Percentiles rank a stretch among this genome's conserved stretches.
Evolutionary conservation across 2,888 invertebrate species (phyloP).

Genomic region (Agrochola litura): DNA sequence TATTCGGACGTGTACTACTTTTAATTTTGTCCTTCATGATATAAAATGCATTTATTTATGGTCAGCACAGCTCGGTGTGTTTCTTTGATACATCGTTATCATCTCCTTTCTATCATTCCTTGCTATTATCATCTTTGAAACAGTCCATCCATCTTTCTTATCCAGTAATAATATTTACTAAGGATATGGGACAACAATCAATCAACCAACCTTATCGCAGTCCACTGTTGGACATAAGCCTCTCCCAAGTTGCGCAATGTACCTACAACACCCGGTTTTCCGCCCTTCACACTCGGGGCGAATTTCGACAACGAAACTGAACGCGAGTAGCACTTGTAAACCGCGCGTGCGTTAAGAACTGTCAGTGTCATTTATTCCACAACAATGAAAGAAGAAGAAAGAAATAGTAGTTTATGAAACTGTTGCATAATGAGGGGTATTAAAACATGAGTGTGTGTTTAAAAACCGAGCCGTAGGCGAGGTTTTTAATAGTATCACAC

Average conservation of each 20-base stretch:
- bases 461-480: too few relatives aligned
- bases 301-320: too few relatives aligned
- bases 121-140: background rate
- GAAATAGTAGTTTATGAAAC: too few relatives aligned
- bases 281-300: background rate
- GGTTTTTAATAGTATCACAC: too few relatives aligned
- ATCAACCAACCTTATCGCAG: constrained; percentile 9
- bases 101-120: background rate
- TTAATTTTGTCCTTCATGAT: background rate
- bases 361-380: too few relatives aligned
- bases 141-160: constrained; percentile 1
- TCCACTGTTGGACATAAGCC: background rate
- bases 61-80: background rate
- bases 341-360: too few relatives aligned
- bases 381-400: too few relatives aligned
- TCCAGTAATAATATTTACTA: constrained; percentile 10
- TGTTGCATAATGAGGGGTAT: too few relatives aligned
- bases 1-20: too few relatives aligned
- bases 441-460: too few relatives aligned
- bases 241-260: background rate
- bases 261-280: background rate
- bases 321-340: too few relatives aligned
- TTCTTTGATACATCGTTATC: background rate
- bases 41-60: background rate
- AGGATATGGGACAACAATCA: constrained; percentile 6